These are phyloP conservation scores for Nasonia longicornis DNA, from an alignment of 1,140 invertebrate genomes.

Conservation along the genomic window DNA sequence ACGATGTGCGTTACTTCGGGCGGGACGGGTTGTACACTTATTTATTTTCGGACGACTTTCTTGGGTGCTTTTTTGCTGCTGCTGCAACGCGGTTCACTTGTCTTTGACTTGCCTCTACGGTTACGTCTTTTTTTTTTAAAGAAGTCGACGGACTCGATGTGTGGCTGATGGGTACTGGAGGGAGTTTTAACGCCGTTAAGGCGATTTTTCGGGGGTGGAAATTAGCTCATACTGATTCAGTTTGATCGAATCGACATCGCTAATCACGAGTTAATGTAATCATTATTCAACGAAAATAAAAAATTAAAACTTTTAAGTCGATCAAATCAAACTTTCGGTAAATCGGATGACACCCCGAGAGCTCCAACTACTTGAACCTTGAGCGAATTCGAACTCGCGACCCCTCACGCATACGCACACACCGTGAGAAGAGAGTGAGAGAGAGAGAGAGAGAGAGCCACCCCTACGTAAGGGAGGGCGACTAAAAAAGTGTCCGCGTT, in stretches of 20 bases:
- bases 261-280: too few relatives aligned
- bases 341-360: too few relatives aligned
- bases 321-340: too few relatives aligned
- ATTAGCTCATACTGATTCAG: too few relatives aligned
- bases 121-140: not conserved
- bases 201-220: too few relatives aligned
- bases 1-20: too few relatives aligned
- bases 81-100: not conserved
- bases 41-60: not conserved
- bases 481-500: slow-evolving; percentile 5
- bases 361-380: not conserved
- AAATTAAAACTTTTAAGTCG: too few relatives aligned
- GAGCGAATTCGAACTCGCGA: slow-evolving; percentile 8
- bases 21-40: not conserved
- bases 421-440: not conserved
- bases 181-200: too few relatives aligned
- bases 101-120: not conserved
- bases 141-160: not conserved
- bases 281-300: too few relatives aligned
- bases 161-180: too few relatives aligned
- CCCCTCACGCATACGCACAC: not conserved
- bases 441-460: not conserved
- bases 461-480: not conserved
- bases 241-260: too few relatives aligned
- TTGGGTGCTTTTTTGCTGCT: not conserved